These are phyloP conservation scores for Tapirus indicus DNA, from an alignment of 2,797 vertebrate species.

Conservation along the genomic window DNA sequence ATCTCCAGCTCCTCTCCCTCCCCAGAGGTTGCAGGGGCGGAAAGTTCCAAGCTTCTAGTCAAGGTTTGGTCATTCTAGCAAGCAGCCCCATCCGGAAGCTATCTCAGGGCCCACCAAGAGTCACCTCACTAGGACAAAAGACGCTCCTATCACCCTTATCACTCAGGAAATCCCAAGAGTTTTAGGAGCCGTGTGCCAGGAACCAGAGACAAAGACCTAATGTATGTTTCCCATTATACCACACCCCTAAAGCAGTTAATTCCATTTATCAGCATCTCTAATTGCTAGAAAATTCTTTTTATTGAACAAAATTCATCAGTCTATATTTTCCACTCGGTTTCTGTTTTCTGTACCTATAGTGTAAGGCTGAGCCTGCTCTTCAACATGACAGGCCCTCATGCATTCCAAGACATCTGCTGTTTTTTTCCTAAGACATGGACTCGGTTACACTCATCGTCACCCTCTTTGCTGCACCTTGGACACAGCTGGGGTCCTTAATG, in stretches of 20 bases:
- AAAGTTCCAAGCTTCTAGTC: background rate
- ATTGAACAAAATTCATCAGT: background rate
- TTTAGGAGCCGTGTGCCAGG: background rate
- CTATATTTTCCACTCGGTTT: background rate
- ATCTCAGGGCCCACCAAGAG: background rate
- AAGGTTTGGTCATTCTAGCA: background rate
- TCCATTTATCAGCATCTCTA: background rate
- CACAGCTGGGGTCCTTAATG: background rate
- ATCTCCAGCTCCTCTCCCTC: background rate
- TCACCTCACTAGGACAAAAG: background rate
- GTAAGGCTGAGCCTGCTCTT: background rate
- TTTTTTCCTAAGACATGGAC: background rate
- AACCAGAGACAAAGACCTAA: background rate
- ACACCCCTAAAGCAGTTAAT: background rate
- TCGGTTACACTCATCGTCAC: background rate
- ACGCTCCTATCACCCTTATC: background rate
- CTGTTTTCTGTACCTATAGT: background rate
- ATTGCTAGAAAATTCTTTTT: conserved; percentile 13
- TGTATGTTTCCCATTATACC: background rate
- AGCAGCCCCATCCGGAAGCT: background rate
- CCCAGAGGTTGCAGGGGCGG: background rate
- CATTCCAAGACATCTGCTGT: background rate
- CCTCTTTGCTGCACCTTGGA: background rate
- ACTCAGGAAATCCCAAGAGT: background rate
- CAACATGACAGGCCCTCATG: background rate